phyloP scores from a whole-genome alignment of 2,113 vertebrate species.

The Terrapene triunguis region DNA sequence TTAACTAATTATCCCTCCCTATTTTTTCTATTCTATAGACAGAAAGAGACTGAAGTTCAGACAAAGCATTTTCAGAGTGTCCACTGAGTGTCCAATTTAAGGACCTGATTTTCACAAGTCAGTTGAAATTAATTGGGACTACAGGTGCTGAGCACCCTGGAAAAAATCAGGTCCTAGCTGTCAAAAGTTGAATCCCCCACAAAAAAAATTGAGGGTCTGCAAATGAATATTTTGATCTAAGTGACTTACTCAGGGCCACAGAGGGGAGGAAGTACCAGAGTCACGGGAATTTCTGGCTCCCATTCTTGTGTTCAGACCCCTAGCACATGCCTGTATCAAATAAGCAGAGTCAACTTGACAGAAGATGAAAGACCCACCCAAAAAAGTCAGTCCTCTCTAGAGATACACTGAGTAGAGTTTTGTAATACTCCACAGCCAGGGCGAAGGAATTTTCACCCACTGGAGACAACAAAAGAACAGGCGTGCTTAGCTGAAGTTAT shows the following conservation, averaged over 20 bases:
- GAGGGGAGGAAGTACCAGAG: not conserved
- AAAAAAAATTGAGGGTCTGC: not conserved
- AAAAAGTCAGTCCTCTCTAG: fast-evolving
- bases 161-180: fast-evolving
- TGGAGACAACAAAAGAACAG: not conserved
- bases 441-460: not conserved
- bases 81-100: not conserved
- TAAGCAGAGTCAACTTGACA: not conserved
- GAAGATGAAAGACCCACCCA: not conserved
- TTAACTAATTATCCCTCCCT: not conserved
- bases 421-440: not conserved
- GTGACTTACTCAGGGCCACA: not conserved
- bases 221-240: not conserved
- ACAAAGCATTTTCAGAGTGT: not conserved
- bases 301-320: not conserved
- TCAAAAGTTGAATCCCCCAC: not conserved
- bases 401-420: not conserved
- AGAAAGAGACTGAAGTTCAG: not conserved
- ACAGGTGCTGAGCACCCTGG: fast-evolving
- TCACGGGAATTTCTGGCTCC: not conserved
- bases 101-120: not conserved
- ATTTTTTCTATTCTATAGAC: not conserved
- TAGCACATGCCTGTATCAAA: not conserved
- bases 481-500: not conserved
- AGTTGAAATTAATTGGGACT: not conserved